phyloP scores from a whole-genome alignment of 2,888 invertebrate genomes.

The Drosophila koepferae region DNA sequence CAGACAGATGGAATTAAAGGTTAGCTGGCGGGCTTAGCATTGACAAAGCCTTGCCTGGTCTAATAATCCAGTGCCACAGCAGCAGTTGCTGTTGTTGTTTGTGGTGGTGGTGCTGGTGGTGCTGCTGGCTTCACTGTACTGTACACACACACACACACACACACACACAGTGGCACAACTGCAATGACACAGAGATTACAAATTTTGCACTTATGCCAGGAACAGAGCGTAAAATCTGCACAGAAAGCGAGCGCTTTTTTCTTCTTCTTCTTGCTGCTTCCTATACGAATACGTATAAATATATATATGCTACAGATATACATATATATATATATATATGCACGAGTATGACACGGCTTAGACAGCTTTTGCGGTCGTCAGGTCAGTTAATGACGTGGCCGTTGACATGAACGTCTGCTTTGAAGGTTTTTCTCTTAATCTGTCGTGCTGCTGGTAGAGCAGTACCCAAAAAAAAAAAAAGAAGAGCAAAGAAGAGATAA shows the following conservation, averaged over 20 bases:
- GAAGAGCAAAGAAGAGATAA: no score
- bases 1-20: slow-evolving; percentile 57
- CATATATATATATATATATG: slow-evolving; percentile 8
- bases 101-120: neutral
- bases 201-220: slow-evolving; percentile 74
- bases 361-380: slow-evolving; percentile 71
- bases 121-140: slow-evolving; percentile 16
- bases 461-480: neutral
- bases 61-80: slow-evolving; percentile 7
- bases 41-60: slow-evolving; percentile 44
- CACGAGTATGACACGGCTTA: slow-evolving; percentile 58
- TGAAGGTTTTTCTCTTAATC: slow-evolving; percentile 68
- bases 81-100: neutral
- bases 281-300: slow-evolving; percentile 28
- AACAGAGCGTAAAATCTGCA: slow-evolving; percentile 34
- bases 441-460: slow-evolving; percentile 17
- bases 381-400: slow-evolving; percentile 58
- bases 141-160: neutral
- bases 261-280: slow-evolving; percentile 34
- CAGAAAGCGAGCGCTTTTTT: neutral
- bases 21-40: slow-evolving; percentile 57
- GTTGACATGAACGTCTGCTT: slow-evolving; percentile 70
- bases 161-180: slow-evolving; percentile 33
- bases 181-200: slow-evolving; percentile 69
- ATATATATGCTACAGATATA: slow-evolving; percentile 4